Evolutionary conservation across 2,888 invertebrate species (phyloP).

Genomic region (Iphiclides podalirius): DNA sequence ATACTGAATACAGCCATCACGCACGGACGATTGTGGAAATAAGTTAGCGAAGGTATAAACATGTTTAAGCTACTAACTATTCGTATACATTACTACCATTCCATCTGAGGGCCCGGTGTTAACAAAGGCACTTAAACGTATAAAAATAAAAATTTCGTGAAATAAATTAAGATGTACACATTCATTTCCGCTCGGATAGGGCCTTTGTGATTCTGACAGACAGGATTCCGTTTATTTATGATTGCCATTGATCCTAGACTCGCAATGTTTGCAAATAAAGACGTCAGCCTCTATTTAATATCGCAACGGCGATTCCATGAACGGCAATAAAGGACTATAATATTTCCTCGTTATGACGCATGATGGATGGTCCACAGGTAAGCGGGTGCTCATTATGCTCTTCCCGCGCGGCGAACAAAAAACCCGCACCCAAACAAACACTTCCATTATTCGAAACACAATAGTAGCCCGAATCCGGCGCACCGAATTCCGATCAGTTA

Average conservation of each 20-base stretch:
- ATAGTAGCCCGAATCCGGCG: slow-evolving; percentile 60
- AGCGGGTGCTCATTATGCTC: slow-evolving; percentile 54
- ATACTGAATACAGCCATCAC: no score
- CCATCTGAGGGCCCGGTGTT: no score
- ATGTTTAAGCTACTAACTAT: no score
- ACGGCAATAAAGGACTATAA: slow-evolving; percentile 56
- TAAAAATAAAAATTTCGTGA: no score
- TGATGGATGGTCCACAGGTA: slow-evolving; percentile 75
- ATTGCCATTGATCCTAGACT: slow-evolving; percentile 28
- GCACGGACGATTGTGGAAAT: no score
- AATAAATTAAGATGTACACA: no score
- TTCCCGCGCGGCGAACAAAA: slow-evolving; percentile 56
- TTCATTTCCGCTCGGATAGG: slow-evolving; percentile 32
- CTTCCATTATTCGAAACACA: slow-evolving; percentile 63
- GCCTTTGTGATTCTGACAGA: slow-evolving; percentile 34
- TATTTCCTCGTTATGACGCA: slow-evolving; percentile 66
- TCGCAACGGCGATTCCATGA: slow-evolving; percentile 46
- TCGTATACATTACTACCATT: no score
- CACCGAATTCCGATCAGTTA: slow-evolving; percentile 71
- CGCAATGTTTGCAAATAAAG: slow-evolving; percentile 73
- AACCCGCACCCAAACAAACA: slow-evolving; percentile 71
- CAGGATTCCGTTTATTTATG: slow-evolving; percentile 38
- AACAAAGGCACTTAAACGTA: no score
- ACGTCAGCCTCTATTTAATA: slow-evolving; percentile 52
- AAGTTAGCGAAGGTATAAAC: no score